Percentiles rank a stretch among this genome's conserved stretches.
phyloP scores from a whole-genome alignment of 2,113 vertebrate genomes.

The Tetrax tetrax region DNA sequence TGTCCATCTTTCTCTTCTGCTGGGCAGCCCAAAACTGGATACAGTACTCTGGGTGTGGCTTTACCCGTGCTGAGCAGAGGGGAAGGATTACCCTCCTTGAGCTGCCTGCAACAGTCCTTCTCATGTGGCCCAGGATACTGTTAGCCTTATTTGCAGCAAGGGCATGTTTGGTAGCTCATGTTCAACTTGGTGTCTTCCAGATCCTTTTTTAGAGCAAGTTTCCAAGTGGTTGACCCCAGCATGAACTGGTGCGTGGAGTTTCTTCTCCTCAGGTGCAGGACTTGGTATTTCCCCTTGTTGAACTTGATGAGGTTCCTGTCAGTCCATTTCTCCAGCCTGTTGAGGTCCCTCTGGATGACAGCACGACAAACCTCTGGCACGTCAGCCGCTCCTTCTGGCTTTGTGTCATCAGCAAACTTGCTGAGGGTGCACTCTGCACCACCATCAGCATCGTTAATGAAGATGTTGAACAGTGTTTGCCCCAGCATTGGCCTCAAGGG shows the following conservation, averaged over 20 bases:
- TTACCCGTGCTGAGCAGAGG: neutral
- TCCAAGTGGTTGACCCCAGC: too few species aligned
- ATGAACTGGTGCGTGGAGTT: too few species aligned
- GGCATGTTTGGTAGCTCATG: neutral
- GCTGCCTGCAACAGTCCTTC: neutral
- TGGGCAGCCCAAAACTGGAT: neutral
- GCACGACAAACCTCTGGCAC: neutral
- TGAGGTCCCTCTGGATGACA: too few species aligned
- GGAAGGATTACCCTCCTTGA: neutral
- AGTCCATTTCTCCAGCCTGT: too few species aligned
- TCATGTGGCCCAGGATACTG: neutral
- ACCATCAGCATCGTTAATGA: rapidly evolving
- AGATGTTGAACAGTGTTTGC: neutral
- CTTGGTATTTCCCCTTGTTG: too few species aligned
- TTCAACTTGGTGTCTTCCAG: neutral
- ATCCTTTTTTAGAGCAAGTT: neutral
- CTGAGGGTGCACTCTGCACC: neutral
- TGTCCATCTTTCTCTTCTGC: neutral
- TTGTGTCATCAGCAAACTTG: neutral
- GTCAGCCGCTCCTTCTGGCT: neutral
- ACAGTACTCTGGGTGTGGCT: neutral
- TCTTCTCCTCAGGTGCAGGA: too few species aligned
- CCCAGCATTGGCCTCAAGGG: neutral
- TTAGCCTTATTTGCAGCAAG: neutral
- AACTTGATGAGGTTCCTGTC: too few species aligned